Evolutionary conservation across 2,888 invertebrate species (phyloP), one percentile per base, ranked within the genome.

Genomic region (Tachina lurida): DNA sequence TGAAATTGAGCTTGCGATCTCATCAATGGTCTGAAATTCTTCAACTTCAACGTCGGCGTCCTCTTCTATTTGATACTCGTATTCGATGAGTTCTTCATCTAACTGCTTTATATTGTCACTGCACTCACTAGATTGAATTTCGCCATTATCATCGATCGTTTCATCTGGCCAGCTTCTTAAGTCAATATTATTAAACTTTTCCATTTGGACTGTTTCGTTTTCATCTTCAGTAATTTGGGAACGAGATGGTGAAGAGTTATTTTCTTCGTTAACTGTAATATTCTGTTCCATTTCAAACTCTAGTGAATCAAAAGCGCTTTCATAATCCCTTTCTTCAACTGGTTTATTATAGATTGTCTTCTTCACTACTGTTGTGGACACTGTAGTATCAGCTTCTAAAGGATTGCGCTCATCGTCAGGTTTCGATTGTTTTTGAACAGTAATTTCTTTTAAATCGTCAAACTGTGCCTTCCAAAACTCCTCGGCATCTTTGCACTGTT

Each of bases 391-490:
- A n/a, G 74, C 75, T 39, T 81, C 75, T 22, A 81, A 62, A 0
- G 81, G 77, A 54, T 54, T 77, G 8, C 52, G 67, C n/a, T 83
- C 65, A 22, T 77, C 31, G 19, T 67, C 67, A 49, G 54, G 54
- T 17, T 13, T 49, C 19, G 49, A 17, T 52, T 67, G 22, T 9
- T 73, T 52, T 10, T 75, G 60, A 3, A 9, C 3, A 2, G 10
- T 1, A n/a, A 10, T 13, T 54, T 71, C 52, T 19, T 65, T 77
- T 13, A 49, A 15, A 49, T 71, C 60, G 7, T 63, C 63, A 49
- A 86, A 86, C n/a, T 85, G 85, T 1, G 19, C 41, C 68, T 83
- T 82, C 82, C 84, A 86, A 70, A 79, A 85, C 43, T 87, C 81
- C 15, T 87, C 84, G 0, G 87, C 74, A 63, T 85, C 87, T 15